A percentile compares a stretch with the other conserved stretches of the same genome.
Conservation (phyloP, 2,113 vertebrate genomes). For the Perca fluviatilis region DNA sequence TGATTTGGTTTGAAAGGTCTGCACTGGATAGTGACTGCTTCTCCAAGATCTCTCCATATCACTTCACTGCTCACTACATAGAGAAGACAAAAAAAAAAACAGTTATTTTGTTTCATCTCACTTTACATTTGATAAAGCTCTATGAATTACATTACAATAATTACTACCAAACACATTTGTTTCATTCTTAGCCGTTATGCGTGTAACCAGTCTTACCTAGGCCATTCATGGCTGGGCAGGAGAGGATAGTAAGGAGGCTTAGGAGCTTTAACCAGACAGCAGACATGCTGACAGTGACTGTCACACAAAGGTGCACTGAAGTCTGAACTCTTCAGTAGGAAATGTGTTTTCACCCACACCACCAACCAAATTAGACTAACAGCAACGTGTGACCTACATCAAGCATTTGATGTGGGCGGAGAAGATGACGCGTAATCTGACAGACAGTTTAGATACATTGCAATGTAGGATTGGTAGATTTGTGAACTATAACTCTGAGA, state of each 20-base stretch:
- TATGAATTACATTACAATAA: not conserved
- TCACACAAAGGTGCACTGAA: too few relatives aligned
- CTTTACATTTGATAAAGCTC: not conserved
- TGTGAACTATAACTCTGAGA: too few relatives aligned
- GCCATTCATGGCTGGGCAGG: not conserved
- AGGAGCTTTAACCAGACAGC: not conserved
- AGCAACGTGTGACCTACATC: too few relatives aligned
- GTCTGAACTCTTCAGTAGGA: too few relatives aligned
- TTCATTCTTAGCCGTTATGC: too few relatives aligned
- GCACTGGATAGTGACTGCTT: constrained; percentile 64
- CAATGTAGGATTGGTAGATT: too few relatives aligned
- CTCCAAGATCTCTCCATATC: not conserved
- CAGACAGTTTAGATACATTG: too few relatives aligned
- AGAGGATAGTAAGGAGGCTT: constrained; percentile 25
- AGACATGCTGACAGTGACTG: constrained; percentile 43
- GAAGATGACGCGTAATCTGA: too few relatives aligned
- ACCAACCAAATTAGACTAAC: too few relatives aligned
- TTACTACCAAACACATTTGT: too few relatives aligned
- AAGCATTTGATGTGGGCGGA: too few relatives aligned
- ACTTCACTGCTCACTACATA: not conserved
- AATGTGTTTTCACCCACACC: too few relatives aligned
- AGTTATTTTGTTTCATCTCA: not conserved
- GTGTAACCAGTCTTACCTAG: constrained; percentile 50
- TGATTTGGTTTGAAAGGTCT: rapidly evolving
- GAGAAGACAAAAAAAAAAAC: not conserved